Base-by-base conservation (phyloP, 1,140 invertebrate genomes). In the fruit fly (Drosophila melanogaster) region DNA sequence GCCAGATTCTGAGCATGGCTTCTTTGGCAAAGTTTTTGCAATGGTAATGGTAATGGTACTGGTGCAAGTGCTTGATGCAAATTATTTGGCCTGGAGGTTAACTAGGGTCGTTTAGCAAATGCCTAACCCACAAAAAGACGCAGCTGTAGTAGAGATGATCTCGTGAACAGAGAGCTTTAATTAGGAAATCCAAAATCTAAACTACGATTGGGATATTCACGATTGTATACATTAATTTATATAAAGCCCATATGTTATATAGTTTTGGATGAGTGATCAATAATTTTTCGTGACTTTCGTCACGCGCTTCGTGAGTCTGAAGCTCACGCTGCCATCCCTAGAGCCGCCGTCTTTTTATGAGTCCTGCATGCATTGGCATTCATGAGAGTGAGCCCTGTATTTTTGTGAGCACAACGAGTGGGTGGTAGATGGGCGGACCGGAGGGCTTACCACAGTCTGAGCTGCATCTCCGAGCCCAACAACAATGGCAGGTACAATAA, bases 401-500 rank as follows among this genome's bases (percentile, higher is more conserved):
- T 89, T 87, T 83, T 85, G 66, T 64, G 37, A 55, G 69, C 57
- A 46, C 58, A 59, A 51, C 40, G 46, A 14, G 7, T 40, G 58
- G 58, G 11, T 40, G 43, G 19, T 30, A 30, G 30, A 19, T 49
- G 40, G 46, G 17, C 33, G 19, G 8, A 3, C 35, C 19, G 15
- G 26, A 37, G 43, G 35, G 50, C 55, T 61, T 57, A 59, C 58
- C 54, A 51, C 69, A 57, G 83, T 57, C 65, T 64, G 81, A 59
- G 57, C 65, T 65, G 51, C 59, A 76, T 46, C 72, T 47, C 54
- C 53, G 46, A 50, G 54, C 51, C 59, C 84, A 71, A 77, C 84
- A 90, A 89, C 85, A 89, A 89, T 84, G 84, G 84, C 84, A 89
- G 89, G 84, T 89, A 89, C 84, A 89, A 89, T 89, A 89, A 89